Percentiles rank a stretch among this genome's conserved stretches.
phyloP scores from a whole-genome alignment of 2,888 invertebrate genomes.

The Labia minor region DNA sequence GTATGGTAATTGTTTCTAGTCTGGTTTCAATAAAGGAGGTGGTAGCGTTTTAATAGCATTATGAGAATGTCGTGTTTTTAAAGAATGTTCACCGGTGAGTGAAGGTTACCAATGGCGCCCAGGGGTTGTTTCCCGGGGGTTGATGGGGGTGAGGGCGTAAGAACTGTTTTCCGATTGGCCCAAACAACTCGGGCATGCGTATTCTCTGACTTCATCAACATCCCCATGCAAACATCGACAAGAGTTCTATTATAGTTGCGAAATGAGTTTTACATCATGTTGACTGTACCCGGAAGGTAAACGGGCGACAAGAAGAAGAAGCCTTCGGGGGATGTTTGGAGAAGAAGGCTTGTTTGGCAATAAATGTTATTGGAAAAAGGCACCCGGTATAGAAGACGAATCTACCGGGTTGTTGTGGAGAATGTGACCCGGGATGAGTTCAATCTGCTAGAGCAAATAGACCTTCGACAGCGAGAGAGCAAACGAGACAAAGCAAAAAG shows the following conservation, averaged over 20 bases:
- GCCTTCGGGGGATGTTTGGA: slow-evolving; percentile 19
- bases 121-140: no score
- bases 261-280: slow-evolving; percentile 28
- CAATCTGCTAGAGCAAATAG: neutral
- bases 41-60: no score
- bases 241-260: slow-evolving; percentile 24
- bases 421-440: neutral
- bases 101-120: no score
- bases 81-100: no score
- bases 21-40: no score
- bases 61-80: no score
- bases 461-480: slow-evolving; percentile 9
- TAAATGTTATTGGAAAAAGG: slow-evolving; percentile 26
- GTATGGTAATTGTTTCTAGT: no score
- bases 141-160: no score
- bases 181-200: no score
- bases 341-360: slow-evolving; percentile 25
- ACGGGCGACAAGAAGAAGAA: neutral
- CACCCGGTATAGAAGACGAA: slow-evolving; percentile 18
- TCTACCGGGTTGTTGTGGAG: neutral
- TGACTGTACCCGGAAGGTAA: slow-evolving; percentile 22
- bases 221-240: neutral
- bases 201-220: neutral
- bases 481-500: neutral
- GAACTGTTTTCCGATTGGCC: no score